Evolutionary conservation across 2,797 vertebrate species (phyloP).

Genomic region (Spheniscus humboldti): DNA sequence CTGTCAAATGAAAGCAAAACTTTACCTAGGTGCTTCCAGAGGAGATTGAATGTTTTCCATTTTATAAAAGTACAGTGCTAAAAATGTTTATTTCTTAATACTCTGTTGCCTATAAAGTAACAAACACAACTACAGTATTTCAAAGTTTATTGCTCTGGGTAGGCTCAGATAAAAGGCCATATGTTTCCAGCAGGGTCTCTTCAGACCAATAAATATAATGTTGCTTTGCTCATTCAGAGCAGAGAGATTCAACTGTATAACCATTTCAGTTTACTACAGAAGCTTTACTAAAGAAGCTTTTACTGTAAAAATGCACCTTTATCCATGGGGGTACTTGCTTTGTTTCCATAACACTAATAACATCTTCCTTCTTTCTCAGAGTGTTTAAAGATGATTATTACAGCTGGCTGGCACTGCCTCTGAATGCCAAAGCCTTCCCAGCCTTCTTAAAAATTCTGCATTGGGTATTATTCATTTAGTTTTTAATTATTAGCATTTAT

Average conservation of each 20-base stretch:
- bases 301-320: neutral
- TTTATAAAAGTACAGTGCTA: neutral
- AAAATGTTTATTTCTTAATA: conserved; percentile 20
- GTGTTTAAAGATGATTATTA: conserved; percentile 30
- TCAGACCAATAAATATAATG: conserved; percentile 30
- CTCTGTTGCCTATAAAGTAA: conserved; percentile 13
- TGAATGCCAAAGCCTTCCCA: conserved; percentile 54
- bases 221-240: conserved; percentile 4
- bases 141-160: conserved; percentile 11
- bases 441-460: conserved; percentile 59
- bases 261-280: conserved; percentile 20
- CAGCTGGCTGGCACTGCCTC: conserved; percentile 37
- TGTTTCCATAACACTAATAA: conserved; percentile 44
- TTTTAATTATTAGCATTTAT: conserved; percentile 75
- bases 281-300: neutral
- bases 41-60: conserved; percentile 3
- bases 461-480: conserved; percentile 69
- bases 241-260: neutral
- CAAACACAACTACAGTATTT: conserved; percentile 33
- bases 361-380: neutral
- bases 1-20: neutral
- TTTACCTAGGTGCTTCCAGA: neutral
- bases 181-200: conserved; percentile 11
- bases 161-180: neutral
- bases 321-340: neutral